Evolutionary conservation across 2,797 vertebrate genomes (phyloP).

Genomic region (Serranus cabrilla): DNA sequence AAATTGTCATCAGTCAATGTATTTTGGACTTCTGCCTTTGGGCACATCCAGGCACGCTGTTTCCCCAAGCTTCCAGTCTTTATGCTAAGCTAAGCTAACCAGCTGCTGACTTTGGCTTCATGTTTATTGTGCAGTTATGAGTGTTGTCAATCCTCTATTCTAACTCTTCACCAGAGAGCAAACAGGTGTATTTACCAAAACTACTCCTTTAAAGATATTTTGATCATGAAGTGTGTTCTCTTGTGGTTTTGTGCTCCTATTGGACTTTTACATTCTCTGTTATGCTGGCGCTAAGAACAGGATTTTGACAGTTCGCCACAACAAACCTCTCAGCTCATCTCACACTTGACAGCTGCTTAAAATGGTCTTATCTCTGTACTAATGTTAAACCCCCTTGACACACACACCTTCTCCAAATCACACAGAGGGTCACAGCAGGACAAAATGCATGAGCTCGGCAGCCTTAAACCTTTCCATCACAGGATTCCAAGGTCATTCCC

Average conservation of each 20-base stretch:
- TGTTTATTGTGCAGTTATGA: background rate
- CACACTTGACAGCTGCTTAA: slow-evolving; percentile 81
- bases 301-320: slow-evolving; percentile 61
- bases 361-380: slow-evolving; percentile 64
- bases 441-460: slow-evolving; percentile 45
- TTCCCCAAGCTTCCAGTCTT: background rate
- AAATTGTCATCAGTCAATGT: too few relatives aligned
- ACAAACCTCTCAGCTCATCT: slow-evolving; percentile 68
- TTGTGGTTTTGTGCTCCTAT: background rate
- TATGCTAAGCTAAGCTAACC: background rate
- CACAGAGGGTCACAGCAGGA: slow-evolving; percentile 58
- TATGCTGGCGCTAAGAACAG: slow-evolving; percentile 43
- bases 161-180: background rate
- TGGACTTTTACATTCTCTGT: slow-evolving; percentile 25
- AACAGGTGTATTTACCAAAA: background rate
- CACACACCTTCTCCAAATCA: slow-evolving; percentile 51
- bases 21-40: too few relatives aligned
- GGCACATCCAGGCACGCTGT: background rate
- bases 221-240: background rate
- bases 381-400: slow-evolving; percentile 68
- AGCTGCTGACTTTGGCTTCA: background rate
- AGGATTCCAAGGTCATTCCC: slow-evolving; percentile 75
- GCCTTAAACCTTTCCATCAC: slow-evolving; percentile 66
- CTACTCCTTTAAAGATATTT: background rate
- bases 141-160: background rate